A percentile compares a stretch with the other conserved stretches of the same genome.
These are phyloP conservation scores for Hirtodrosophila histrioides DNA, from an alignment of 2,888 invertebrate genomes.

Conservation along the genomic window DNA sequence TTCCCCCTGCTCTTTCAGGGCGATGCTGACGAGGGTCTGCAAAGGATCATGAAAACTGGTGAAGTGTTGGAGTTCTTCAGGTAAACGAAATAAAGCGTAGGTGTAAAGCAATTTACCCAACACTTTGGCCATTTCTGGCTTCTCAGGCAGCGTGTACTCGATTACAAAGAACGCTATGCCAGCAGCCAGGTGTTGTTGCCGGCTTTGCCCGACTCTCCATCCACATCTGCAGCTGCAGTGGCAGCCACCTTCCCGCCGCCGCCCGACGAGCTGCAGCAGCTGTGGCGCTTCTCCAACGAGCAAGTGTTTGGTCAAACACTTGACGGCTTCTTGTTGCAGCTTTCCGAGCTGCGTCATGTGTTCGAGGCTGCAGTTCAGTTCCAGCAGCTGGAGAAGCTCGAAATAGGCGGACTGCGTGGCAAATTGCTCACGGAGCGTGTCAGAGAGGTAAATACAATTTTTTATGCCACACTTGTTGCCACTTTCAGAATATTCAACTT, in stretches of 20 bases:
- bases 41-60: slow-evolving; percentile 86
- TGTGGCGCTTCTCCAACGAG: slow-evolving; percentile 91
- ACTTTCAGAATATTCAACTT: too few species aligned
- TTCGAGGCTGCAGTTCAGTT: slow-evolving; percentile 92
- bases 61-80: slow-evolving; percentile 86
- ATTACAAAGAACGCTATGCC: slow-evolving; percentile 79
- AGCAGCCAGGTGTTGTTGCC: slow-evolving; percentile 70
- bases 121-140: slow-evolving; percentile 8
- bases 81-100: slow-evolving; percentile 81
- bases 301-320: slow-evolving; percentile 89
- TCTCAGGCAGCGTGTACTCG: slow-evolving; percentile 72
- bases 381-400: slow-evolving; percentile 93
- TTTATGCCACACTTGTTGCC: too few species aligned
- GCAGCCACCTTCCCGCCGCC: slow-evolving; percentile 81
- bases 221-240: slow-evolving; percentile 9
- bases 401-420: slow-evolving; percentile 86
- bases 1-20: slow-evolving; percentile 92
- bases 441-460: slow-evolving; percentile 60
- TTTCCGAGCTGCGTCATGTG: slow-evolving; percentile 88
- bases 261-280: slow-evolving; percentile 85
- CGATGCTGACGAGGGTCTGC: slow-evolving; percentile 90
- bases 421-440: slow-evolving; percentile 81
- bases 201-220: slow-evolving; percentile 50
- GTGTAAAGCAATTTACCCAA: neutral
- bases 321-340: slow-evolving; percentile 87